phyloP scores from a whole-genome alignment of 2,797 vertebrate genomes.

The Gymnopithys bicolor region DNA sequence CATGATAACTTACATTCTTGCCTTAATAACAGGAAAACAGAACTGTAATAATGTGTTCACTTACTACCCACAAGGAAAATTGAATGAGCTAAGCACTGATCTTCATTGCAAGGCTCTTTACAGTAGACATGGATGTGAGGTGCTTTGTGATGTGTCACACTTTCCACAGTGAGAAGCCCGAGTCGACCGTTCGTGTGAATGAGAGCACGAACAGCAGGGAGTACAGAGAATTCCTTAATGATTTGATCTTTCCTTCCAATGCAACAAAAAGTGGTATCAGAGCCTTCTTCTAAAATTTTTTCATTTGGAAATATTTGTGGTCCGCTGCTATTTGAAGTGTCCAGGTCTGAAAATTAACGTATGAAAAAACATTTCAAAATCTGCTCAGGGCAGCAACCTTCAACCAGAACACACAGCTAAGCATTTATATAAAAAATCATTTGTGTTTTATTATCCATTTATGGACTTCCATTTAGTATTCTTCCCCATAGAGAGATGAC shows the following conservation, averaged over 20 bases:
- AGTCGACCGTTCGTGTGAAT: background rate
- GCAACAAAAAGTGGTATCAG: constrained; percentile 72
- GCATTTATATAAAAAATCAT: background rate
- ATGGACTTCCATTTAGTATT: background rate
- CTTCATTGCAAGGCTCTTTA: background rate
- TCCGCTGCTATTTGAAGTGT: background rate
- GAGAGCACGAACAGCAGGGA: background rate
- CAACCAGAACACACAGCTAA: background rate
- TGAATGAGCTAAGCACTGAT: rapidly evolving
- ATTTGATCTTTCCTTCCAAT: constrained; percentile 18
- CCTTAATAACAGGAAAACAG: background rate
- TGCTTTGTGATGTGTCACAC: background rate
- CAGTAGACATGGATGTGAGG: constrained; percentile 44
- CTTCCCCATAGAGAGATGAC: background rate
- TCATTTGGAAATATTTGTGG: constrained; percentile 61
- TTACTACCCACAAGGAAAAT: constrained; percentile 76
- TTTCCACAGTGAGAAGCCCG: constrained; percentile 6
- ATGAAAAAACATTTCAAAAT: background rate
- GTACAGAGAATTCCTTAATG: background rate
- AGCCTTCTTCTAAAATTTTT: constrained; percentile 68
- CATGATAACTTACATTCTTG: background rate
- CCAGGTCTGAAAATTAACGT: constrained; percentile 51
- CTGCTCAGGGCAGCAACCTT: background rate
- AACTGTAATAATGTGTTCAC: constrained; percentile 29
- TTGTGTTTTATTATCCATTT: background rate